phyloP scores from a whole-genome alignment of 64 coral and sea anemone genomes.

The Exaiptasia diaphana region DNA sequence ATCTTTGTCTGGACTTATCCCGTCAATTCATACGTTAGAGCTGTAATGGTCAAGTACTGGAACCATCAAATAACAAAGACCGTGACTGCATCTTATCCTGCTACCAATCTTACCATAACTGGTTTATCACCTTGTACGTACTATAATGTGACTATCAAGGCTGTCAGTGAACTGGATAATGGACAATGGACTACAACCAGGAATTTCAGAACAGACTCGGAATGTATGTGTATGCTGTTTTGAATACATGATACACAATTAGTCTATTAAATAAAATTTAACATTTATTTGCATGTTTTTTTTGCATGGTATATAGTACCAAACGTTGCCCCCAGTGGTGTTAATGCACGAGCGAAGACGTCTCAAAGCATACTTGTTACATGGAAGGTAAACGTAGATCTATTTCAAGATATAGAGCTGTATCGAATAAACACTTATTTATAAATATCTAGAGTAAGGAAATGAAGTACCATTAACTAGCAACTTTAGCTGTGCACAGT shows the following conservation, averaged over 20 bases:
- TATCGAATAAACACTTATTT: conserved; percentile 1
- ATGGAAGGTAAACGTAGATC: conserved; percentile 63
- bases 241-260: neutral
- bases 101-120: neutral
- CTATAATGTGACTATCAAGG: conserved; percentile 29
- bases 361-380: conserved; percentile 20
- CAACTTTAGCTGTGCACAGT: neutral
- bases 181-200: conserved; percentile 25
- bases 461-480: neutral
- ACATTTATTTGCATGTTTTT: neutral
- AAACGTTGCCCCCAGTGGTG: neutral
- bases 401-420: neutral
- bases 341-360: neutral
- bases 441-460: neutral
- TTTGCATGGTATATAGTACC: conserved; percentile 3
- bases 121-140: conserved; percentile 18
- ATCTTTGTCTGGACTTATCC: neutral
- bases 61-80: neutral
- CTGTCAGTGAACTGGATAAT: conserved; percentile 15
- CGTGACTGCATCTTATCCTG: neutral
- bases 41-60: neutral
- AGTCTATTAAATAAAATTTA: neutral
- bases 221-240: neutral
- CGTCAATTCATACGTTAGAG: neutral
- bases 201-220: conserved; percentile 37